Evolutionary conservation across 2,797 vertebrate genomes (phyloP).

Genomic region (Chloroceryle inda): DNA sequence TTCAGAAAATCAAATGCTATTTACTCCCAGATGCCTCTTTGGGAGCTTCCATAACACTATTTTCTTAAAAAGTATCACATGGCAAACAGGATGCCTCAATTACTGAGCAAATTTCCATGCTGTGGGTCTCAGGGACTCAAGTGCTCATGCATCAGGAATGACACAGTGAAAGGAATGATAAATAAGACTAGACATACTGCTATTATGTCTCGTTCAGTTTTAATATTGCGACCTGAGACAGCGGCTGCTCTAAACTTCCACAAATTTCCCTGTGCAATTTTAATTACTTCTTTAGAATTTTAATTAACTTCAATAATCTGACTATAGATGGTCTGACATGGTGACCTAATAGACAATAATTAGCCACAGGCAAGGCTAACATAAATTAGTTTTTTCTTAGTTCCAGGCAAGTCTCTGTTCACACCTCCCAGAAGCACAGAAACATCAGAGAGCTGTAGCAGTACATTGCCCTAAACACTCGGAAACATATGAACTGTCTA

Average conservation of each 20-base stretch:
- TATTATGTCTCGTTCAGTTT: neutral
- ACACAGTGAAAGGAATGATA: neutral
- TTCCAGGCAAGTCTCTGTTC: neutral
- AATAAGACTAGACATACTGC: neutral
- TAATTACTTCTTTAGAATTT: neutral
- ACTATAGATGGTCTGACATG: neutral
- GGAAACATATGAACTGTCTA: accelerated
- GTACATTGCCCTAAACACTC: neutral
- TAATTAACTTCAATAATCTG: neutral
- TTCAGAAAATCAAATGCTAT: neutral
- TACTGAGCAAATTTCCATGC: neutral
- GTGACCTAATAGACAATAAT: neutral
- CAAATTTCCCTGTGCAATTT: neutral
- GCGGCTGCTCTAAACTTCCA: neutral
- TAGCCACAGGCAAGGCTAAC: neutral
- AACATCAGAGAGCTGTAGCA: neutral
- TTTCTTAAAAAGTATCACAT: neutral
- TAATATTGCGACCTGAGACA: neutral
- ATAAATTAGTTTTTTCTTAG: neutral
- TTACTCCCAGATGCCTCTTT: slow-evolving; percentile 5
- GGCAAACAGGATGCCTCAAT: neutral
- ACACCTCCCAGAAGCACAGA: neutral
- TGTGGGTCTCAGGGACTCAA: neutral
- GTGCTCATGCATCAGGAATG: neutral
- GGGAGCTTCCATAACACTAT: neutral